Conservation (phyloP, 2,888 invertebrate genomes). For the Osedax fenrisi region DNA sequence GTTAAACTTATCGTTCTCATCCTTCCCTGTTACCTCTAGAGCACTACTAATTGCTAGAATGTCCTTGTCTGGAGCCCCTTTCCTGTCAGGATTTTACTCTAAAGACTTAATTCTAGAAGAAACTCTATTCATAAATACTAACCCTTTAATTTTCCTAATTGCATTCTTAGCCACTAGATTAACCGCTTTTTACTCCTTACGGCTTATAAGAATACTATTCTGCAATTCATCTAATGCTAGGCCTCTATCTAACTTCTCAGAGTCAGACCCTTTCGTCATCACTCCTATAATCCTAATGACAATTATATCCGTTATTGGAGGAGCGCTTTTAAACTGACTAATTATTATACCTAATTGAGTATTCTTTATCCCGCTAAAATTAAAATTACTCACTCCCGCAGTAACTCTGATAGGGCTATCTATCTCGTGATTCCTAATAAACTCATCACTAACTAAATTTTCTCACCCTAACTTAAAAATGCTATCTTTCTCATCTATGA, state of each 20-base stretch:
- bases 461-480: not conserved
- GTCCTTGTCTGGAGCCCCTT: slow-evolving; percentile 40
- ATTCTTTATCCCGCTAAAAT: slow-evolving; percentile 13
- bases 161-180: slow-evolving; percentile 31
- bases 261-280: slow-evolving; percentile 11
- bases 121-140: slow-evolving; percentile 22
- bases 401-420: slow-evolving; percentile 22
- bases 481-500: slow-evolving; percentile 19
- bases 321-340: slow-evolving; percentile 29
- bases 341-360: not conserved
- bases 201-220: slow-evolving; percentile 29
- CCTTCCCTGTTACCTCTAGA: slow-evolving; percentile 38
- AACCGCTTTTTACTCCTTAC: slow-evolving; percentile 34
- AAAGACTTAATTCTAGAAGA: slow-evolving; percentile 42
- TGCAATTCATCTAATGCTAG: slow-evolving; percentile 20
- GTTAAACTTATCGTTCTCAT: slow-evolving; percentile 35
- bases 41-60: slow-evolving; percentile 35
- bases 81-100: slow-evolving; percentile 43
- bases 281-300: slow-evolving; percentile 29
- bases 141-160: slow-evolving; percentile 26
- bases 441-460: not conserved
- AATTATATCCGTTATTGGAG: slow-evolving; percentile 27
- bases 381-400: slow-evolving; percentile 29
- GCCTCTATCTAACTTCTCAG: slow-evolving; percentile 14
- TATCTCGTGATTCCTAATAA: not conserved